These are phyloP conservation scores for Leptobrachium ailaonicum DNA, from an alignment of 2,113 vertebrate species.

Conservation along the genomic window DNA sequence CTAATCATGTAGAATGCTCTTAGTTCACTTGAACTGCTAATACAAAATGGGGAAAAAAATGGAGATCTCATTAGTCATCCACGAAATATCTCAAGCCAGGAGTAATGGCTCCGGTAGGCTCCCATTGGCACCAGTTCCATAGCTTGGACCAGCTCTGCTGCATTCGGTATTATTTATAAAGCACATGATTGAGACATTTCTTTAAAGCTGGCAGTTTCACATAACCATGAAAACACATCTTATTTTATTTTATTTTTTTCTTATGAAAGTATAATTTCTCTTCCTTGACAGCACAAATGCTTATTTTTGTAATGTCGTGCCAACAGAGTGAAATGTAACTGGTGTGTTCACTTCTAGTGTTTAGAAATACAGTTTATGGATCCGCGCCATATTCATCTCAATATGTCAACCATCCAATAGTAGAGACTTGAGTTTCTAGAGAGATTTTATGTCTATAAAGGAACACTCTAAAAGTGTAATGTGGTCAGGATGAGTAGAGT, in stretches of 20 bases:
- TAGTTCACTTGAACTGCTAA: background rate
- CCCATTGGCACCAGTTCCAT: background rate
- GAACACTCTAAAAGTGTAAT: too few relatives aligned
- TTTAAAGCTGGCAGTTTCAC: background rate
- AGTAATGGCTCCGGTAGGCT: background rate
- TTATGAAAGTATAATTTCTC: conserved; percentile 12
- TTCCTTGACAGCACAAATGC: conserved; percentile 9
- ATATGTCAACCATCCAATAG: too few relatives aligned
- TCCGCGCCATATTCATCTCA: too few relatives aligned
- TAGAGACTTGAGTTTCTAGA: too few relatives aligned
- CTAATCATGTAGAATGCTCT: background rate
- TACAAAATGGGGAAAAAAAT: background rate
- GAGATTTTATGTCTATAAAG: too few relatives aligned
- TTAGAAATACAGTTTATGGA: too few relatives aligned
- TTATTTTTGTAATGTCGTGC: background rate
- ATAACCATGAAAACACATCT: background rate
- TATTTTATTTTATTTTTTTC: background rate
- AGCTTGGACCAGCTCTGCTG: conserved; percentile 1
- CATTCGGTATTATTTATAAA: background rate
- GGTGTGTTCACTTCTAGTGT: background rate
- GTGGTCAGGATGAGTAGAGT: too few relatives aligned
- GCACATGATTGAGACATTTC: background rate
- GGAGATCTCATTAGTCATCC: background rate
- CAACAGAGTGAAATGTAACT: background rate
- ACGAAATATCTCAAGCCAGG: background rate